Conservation (phyloP, 2,113 vertebrate species). For the Gracilinanus agilis region DNA sequence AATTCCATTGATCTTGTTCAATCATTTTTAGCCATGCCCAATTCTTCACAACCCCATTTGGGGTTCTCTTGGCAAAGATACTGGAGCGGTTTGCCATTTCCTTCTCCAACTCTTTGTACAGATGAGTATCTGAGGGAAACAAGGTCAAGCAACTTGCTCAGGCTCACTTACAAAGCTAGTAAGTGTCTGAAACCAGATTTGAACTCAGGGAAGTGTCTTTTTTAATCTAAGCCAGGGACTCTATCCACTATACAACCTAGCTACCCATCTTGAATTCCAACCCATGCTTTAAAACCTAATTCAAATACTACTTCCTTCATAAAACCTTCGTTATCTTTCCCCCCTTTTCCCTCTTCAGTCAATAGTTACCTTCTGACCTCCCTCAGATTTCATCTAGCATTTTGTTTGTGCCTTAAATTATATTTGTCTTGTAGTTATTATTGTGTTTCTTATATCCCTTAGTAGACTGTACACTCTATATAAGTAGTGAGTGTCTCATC, state of each 20-base stretch:
- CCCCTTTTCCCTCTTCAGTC: not conserved
- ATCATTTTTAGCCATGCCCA: too few species aligned
- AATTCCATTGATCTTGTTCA: not conserved
- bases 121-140: not conserved
- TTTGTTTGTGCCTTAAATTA: not conserved
- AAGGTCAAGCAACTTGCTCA: conserved; percentile 30
- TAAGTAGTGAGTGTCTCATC: not conserved
- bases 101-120: too few species aligned
- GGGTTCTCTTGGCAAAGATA: too few species aligned
- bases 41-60: too few species aligned
- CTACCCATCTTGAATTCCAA: not conserved
- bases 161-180: not conserved
- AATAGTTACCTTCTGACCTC: not conserved
- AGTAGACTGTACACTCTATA: not conserved
- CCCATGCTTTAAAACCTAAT: not conserved
- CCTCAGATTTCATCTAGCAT: not conserved
- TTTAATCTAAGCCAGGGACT: too few species aligned
- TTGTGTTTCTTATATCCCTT: not conserved
- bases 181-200: conserved; percentile 14
- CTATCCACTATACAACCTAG: too few species aligned
- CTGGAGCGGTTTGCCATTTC: too few species aligned
- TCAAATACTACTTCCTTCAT: not conserved
- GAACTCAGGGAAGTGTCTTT: not conserved
- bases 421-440: not conserved
- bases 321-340: not conserved